Percentiles rank a stretch among this genome's conserved stretches.
phyloP scores from a whole-genome alignment of 2,113 vertebrate species.

The Spea multiplicata region DNA sequence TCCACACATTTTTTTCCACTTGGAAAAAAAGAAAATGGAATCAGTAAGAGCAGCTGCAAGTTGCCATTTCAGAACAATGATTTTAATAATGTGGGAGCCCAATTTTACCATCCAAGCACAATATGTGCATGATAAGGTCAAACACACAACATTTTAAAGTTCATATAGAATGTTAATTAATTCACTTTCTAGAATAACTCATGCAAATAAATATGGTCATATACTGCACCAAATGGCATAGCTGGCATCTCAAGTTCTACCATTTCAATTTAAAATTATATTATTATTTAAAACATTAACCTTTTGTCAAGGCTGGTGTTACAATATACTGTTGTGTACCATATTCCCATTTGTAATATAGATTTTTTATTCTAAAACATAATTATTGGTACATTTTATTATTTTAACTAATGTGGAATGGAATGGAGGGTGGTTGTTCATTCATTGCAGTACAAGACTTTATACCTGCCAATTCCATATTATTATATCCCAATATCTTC shows the following conservation, averaged over 20 bases:
- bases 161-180: constrained; percentile 4
- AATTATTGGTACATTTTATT: too few relatives aligned
- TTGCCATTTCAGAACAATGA: neutral
- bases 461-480: too few relatives aligned
- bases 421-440: too few relatives aligned
- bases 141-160: neutral
- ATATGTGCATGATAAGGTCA: neutral
- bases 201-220: neutral
- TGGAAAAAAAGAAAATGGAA: neutral
- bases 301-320: too few relatives aligned
- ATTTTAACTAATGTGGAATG: too few relatives aligned
- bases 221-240: neutral
- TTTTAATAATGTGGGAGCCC: neutral
- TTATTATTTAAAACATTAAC: too few relatives aligned
- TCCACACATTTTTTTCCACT: neutral
- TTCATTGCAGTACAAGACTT: too few relatives aligned
- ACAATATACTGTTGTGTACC: too few relatives aligned
- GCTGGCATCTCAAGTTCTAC: neutral
- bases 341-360: too few relatives aligned
- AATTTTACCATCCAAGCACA: neutral
- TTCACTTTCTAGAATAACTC: neutral
- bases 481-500: too few relatives aligned
- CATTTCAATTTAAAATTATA: neutral
- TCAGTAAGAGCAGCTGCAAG: neutral
- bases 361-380: too few relatives aligned